A percentile compares a stretch with the other conserved stretches of the same genome.
Conservation (phyloP, 2,113 vertebrate species). For the Ellobius talpinus region DNA sequence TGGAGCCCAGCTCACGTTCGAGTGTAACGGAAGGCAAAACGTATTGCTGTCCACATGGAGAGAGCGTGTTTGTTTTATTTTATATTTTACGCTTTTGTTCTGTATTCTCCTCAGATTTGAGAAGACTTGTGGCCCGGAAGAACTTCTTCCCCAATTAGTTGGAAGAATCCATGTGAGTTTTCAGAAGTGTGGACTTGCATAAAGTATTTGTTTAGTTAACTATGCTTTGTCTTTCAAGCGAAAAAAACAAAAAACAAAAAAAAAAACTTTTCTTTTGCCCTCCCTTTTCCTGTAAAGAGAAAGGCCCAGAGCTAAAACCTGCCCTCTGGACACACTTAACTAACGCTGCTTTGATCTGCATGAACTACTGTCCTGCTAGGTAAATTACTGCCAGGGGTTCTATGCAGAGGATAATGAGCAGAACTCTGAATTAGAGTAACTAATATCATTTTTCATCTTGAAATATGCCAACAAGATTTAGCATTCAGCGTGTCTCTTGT, state of each 20-base stretch:
- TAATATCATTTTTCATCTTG: slow-evolving; percentile 60
- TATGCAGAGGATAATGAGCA: slow-evolving; percentile 40
- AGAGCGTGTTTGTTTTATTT: neutral
- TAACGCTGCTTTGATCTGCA: slow-evolving; percentile 88
- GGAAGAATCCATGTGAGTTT: slow-evolving; percentile 5
- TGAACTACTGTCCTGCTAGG: slow-evolving; percentile 54
- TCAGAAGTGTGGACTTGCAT: slow-evolving; percentile 17
- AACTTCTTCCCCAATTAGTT: neutral
- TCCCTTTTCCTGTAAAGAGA: slow-evolving; percentile 42
- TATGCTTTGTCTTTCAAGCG: slow-evolving; percentile 54
- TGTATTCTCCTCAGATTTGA: neutral
- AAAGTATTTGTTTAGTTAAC: slow-evolving; percentile 52
- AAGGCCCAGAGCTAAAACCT: slow-evolving; percentile 81
- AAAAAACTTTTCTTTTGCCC: neutral
- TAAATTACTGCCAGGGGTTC: slow-evolving; percentile 75
- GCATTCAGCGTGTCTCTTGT: neutral
- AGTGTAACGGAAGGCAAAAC: slow-evolving; percentile 34
- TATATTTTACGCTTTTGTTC: neutral
- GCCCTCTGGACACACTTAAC: slow-evolving; percentile 84
- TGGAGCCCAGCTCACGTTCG: slow-evolving; percentile 10
- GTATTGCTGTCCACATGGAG: slow-evolving; percentile 9
- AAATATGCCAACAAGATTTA: slow-evolving; percentile 51
- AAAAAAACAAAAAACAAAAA: slow-evolving; percentile 32
- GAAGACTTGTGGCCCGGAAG: neutral
- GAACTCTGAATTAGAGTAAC: slow-evolving; percentile 58